Evolutionary conservation across 2,797 vertebrate genomes (phyloP), one percentile per base, ranked within the genome.

Genomic region (Taeniopygia guttata): DNA sequence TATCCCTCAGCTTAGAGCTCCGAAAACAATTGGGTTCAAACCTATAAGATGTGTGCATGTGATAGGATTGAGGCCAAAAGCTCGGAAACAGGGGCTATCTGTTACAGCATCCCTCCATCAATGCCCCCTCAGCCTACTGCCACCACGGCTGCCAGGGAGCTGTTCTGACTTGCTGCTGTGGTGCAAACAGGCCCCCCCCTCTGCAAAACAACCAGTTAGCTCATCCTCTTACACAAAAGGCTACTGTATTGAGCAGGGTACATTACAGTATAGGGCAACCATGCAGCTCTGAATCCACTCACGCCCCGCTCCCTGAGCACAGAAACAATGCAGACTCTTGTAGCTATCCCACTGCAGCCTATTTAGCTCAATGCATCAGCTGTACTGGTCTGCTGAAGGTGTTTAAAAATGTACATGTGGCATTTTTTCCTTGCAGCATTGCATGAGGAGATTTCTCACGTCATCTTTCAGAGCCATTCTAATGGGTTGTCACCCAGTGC

Each of bases 221-320:
- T 95, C 92, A 93, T 94, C 91, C 68, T 77, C 54, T 86, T 10
- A 49, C 93, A 97, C 96, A 96, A 97, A 97, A 94, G 89, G 27
- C 94, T 64, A 84, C 93, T 96, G 94, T 97, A 60, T 14, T 86
- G 66, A 34, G 73, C 55, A 87, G 94, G 77, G 81, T 75, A 93
- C 95, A 96, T 96, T 92, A 95, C 91, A 87, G 83, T 92, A 90
- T 51, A 93, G 91, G 70, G 80, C 93, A 95, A 89, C 81, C 92
- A 94, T 90, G 89, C 94, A 92, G 73, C 70, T 56, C 92, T 45
- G 85, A 91, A 56, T 83, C 51, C 42, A 76, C 67, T 82, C 85
- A 86, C 90, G 15, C 88, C 74, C 52, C 75, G 9, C 78, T 91
- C 62, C 85, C 81, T 0, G 19, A 86, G 91, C 36, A 51, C 56